These are phyloP conservation scores for Drosophila nigromelanica DNA, from an alignment of 1,140 invertebrate species.

Conservation along the genomic window DNA sequence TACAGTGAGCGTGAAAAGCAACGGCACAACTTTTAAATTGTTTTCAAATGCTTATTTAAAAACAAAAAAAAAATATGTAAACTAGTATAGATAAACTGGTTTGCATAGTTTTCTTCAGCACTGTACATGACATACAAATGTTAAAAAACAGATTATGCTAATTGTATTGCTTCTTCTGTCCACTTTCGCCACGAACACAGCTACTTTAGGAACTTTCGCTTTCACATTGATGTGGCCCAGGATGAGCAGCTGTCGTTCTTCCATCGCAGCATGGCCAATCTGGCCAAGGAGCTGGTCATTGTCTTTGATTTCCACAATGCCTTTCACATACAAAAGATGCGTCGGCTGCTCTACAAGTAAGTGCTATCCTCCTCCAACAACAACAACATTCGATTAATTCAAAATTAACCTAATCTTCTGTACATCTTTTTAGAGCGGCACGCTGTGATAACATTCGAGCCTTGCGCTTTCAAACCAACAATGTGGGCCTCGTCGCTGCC, in stretches of 20 bases:
- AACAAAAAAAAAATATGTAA: no score
- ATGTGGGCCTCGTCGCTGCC: conserved; percentile 66
- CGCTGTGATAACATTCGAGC: conserved; percentile 79
- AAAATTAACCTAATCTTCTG: background rate
- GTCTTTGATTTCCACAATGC: conserved; percentile 78
- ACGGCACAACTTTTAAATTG: background rate
- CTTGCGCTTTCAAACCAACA: conserved; percentile 78
- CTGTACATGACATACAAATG: conserved; percentile 9
- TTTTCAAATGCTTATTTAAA: no score
- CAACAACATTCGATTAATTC: no score
- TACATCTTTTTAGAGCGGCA: conserved; percentile 56
- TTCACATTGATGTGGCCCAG: conserved; percentile 68
- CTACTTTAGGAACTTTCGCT: conserved; percentile 81
- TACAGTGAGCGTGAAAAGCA: conserved; percentile 31
- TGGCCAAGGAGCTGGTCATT: conserved; percentile 73
- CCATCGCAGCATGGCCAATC: conserved; percentile 66
- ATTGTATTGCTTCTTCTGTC: conserved; percentile 16
- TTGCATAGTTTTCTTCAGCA: conserved; percentile 6
- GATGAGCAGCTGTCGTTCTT: conserved; percentile 80
- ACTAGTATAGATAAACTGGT: background rate
- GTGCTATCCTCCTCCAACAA: conserved; percentile 2
- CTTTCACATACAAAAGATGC: conserved; percentile 81
- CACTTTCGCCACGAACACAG: conserved; percentile 47
- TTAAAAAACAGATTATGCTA: conserved; percentile 22
- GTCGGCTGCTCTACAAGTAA: conserved; percentile 76